A percentile compares a stretch with the other conserved stretches of the same genome.
Evolutionary conservation across 2,888 invertebrate genomes (phyloP).

Genomic region (Euspilapteryx auroguttella): DNA sequence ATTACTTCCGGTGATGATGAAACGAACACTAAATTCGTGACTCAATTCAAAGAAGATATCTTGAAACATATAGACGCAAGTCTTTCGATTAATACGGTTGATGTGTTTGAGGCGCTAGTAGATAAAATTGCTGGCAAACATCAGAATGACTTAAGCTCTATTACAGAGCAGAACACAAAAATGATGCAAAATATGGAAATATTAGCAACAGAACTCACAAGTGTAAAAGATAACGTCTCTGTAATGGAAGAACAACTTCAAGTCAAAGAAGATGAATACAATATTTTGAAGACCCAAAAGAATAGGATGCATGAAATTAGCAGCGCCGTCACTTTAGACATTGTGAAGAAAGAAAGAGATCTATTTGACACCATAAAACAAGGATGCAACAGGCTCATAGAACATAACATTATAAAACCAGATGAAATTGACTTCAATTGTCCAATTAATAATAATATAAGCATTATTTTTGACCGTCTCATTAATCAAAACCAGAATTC

Average conservation of each 20-base stretch:
- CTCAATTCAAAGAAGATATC: slow-evolving; percentile 22
- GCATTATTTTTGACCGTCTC: slow-evolving; percentile 19
- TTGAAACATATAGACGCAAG: slow-evolving; percentile 24
- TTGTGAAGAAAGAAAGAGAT: slow-evolving; percentile 28
- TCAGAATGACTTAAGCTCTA: slow-evolving; percentile 15
- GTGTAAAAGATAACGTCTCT: slow-evolving; percentile 19
- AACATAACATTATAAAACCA: slow-evolving; percentile 16
- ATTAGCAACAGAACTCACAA: slow-evolving; percentile 17
- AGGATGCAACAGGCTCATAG: slow-evolving; percentile 18
- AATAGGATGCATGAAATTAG: slow-evolving; percentile 32
- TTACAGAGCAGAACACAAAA: slow-evolving; percentile 15
- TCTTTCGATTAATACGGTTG: slow-evolving; percentile 18
- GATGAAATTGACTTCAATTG: slow-evolving; percentile 16
- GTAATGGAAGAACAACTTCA: slow-evolving; percentile 21
- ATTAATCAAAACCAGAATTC: slow-evolving; percentile 9
- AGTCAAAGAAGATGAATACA: slow-evolving; percentile 28
- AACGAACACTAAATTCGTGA: slow-evolving; percentile 11
- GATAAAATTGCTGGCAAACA: slow-evolving; percentile 17
- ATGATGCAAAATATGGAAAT: slow-evolving; percentile 17
- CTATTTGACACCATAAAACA: slow-evolving; percentile 18
- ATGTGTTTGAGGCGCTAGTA: slow-evolving; percentile 21
- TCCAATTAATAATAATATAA: slow-evolving; percentile 16
- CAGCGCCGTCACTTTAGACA: slow-evolving; percentile 33
- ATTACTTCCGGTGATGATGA: slow-evolving; percentile 10
- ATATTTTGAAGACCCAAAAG: slow-evolving; percentile 25